Percentiles rank a stretch among this genome's conserved stretches.
Evolutionary conservation across 2,113 vertebrate genomes (phyloP).

Genomic region (Oreochromis niloticus): DNA sequence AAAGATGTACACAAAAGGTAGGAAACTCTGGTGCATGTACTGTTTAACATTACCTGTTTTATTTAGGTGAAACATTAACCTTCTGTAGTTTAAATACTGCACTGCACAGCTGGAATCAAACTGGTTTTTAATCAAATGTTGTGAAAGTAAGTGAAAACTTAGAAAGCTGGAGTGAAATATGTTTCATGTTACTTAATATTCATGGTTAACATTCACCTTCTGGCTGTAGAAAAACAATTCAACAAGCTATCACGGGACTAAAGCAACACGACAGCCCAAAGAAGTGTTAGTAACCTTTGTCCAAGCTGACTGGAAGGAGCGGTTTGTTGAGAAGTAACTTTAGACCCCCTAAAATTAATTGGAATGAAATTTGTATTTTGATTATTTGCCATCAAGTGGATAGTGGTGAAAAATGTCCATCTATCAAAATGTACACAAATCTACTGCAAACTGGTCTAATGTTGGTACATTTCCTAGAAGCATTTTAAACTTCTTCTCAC

Average conservation of each 20-base stretch:
- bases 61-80: rapidly evolving
- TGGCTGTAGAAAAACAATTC: background rate
- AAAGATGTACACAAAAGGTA: constrained; percentile 2
- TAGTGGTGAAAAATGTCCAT: background rate
- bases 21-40: background rate
- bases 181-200: background rate
- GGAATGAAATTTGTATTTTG: background rate
- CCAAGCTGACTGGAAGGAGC: background rate
- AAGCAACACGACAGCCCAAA: background rate
- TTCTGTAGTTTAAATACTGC: background rate
- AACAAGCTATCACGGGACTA: background rate
- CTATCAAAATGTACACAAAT: background rate
- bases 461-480: background rate
- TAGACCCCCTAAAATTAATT: background rate
- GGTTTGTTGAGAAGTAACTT: background rate
- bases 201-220: background rate
- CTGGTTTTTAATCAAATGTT: background rate
- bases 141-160: background rate
- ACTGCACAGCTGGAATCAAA: background rate
- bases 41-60: background rate
- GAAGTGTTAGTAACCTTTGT: background rate
- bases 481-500: background rate
- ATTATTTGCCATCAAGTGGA: background rate
- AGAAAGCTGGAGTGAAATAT: background rate
- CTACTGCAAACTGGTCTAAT: rapidly evolving